These are phyloP conservation scores for Pseudochirops cupreus DNA, from an alignment of 2,797 vertebrate species.

Conservation along the genomic window DNA sequence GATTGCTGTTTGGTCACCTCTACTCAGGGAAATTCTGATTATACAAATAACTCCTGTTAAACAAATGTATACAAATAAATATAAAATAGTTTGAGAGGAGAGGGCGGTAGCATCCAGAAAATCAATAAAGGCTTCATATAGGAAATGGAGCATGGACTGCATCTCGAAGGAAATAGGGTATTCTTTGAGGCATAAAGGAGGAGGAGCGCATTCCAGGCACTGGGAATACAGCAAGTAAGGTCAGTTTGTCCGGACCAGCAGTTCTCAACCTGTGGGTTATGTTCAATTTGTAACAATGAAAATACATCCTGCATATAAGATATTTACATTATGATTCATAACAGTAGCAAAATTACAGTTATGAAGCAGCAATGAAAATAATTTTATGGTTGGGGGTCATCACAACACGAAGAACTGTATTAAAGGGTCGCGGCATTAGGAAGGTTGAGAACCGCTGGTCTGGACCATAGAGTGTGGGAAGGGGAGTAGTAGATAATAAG, in stretches of 20 bases:
- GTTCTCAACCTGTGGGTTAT: too few relatives aligned
- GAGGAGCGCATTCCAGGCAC: neutral
- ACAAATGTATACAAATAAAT: neutral
- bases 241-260: neutral
- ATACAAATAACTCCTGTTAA: neutral
- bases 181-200: neutral
- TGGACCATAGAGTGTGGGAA: neutral
- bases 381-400: too few relatives aligned
- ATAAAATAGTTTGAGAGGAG: neutral
- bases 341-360: too few relatives aligned
- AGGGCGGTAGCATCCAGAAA: neutral
- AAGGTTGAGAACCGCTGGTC: too few relatives aligned
- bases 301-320: too few relatives aligned
- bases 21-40: neutral
- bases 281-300: too few relatives aligned
- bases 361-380: too few relatives aligned
- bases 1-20: neutral
- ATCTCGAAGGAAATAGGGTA: neutral
- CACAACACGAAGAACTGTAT: too few relatives aligned
- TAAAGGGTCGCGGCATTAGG: too few relatives aligned
- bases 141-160: neutral
- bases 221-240: neutral
- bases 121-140: neutral
- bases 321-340: too few relatives aligned
- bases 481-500: neutral